Evolutionary conservation across 2,113 vertebrate genomes (phyloP).

Genomic region (Cryptomyrus ogoouensis): DNA sequence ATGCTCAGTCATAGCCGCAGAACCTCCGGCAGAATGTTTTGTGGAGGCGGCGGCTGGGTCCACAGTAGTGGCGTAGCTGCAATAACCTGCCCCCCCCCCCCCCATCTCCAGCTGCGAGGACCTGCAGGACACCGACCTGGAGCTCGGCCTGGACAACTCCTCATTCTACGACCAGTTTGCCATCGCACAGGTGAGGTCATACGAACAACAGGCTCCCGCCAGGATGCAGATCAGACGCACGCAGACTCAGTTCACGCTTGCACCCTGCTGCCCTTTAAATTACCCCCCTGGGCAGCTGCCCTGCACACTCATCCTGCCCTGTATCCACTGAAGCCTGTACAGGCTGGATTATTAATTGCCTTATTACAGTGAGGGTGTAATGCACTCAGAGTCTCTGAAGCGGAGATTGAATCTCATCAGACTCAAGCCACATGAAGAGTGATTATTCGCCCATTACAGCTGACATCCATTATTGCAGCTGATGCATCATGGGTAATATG

Average conservation of each 20-base stretch:
- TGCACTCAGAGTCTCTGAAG: neutral
- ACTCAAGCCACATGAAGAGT: neutral
- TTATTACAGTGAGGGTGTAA: constrained; percentile 5
- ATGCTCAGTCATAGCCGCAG: neutral
- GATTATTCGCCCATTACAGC: neutral
- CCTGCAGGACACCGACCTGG: constrained; percentile 81
- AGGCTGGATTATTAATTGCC: neutral
- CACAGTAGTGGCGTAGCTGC: neutral
- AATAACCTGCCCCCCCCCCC: neutral
- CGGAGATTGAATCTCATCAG: neutral
- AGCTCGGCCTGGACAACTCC: constrained; percentile 84
- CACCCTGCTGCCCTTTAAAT: neutral
- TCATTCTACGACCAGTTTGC: constrained; percentile 95
- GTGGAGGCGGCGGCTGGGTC: too few relatives aligned
- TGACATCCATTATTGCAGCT: neutral
- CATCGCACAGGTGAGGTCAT: constrained; percentile 75
- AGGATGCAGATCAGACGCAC: neutral
- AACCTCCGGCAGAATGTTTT: neutral
- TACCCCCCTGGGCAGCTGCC: neutral
- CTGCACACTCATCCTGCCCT: neutral
- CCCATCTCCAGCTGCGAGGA: constrained; percentile 77
- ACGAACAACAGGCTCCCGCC: neutral
- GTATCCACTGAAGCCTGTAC: neutral
- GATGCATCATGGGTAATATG: neutral
- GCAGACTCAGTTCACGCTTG: neutral